These are phyloP conservation scores for Drosophila chauvacae DNA, from an alignment of 1,140 invertebrate species.

Conservation along the genomic window DNA sequence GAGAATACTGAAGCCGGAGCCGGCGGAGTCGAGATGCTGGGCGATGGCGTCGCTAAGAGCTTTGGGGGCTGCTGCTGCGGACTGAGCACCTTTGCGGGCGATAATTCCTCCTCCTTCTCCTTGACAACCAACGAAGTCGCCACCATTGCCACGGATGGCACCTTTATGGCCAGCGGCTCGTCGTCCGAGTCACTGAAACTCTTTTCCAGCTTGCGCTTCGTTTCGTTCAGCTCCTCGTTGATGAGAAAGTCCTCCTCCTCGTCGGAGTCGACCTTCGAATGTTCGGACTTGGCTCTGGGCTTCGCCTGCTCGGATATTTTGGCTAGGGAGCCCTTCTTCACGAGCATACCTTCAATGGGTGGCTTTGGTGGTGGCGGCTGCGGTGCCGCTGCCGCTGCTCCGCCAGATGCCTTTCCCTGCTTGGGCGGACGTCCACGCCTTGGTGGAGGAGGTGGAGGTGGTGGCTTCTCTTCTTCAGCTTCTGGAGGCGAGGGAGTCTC, in stretches of 20 bases:
- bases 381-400: neutral
- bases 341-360: constrained; percentile 79
- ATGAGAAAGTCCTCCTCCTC: constrained; percentile 82
- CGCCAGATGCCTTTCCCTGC: constrained; percentile 36
- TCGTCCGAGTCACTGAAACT: constrained; percentile 87
- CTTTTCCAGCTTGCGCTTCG: constrained; percentile 84
- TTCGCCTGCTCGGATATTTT: constrained; percentile 61
- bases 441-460: constrained; percentile 40
- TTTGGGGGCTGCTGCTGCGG: constrained; percentile 12
- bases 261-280: constrained; percentile 72
- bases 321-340: constrained; percentile 75
- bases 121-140: constrained; percentile 10
- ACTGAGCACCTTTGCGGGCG: constrained; percentile 22
- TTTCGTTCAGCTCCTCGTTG: constrained; percentile 81
- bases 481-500: constrained; percentile 20
- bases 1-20: constrained; percentile 11
- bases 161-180: constrained; percentile 86
- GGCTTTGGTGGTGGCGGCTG: constrained; percentile 43
- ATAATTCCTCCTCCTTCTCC: constrained; percentile 30
- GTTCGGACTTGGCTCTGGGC: constrained; percentile 69
- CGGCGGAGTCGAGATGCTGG: constrained; percentile 6
- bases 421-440: constrained; percentile 75
- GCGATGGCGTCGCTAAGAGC: constrained; percentile 6
- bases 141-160: constrained; percentile 62
- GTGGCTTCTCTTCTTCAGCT: constrained; percentile 37